A percentile compares a stretch with the other conserved stretches of the same genome.
Evolutionary conservation across 1,140 invertebrate genomes (phyloP).

Genomic region (Ylistrum balloti): DNA sequence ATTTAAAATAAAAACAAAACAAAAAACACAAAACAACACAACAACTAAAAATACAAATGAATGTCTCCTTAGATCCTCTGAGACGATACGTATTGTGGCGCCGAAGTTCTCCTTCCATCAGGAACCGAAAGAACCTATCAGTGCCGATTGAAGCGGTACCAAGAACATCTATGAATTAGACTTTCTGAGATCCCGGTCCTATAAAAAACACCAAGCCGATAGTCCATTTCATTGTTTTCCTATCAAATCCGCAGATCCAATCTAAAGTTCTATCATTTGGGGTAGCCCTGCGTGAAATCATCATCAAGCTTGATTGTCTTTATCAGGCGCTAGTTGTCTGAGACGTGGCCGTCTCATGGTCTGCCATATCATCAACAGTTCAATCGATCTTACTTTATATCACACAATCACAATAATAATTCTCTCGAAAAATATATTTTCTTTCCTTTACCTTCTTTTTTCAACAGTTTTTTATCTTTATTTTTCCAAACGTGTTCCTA

Average conservation of each 20-base stretch:
- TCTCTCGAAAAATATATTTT: conserved; percentile 15
- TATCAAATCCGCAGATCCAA: conserved; percentile 26
- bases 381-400: background rate
- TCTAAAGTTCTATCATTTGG: conserved; percentile 34
- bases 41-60: too few species aligned
- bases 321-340: background rate
- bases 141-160: background rate
- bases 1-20: too few species aligned
- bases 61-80: too few species aligned
- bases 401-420: background rate
- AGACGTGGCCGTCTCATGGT: background rate
- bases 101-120: background rate
- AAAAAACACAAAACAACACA: too few species aligned
- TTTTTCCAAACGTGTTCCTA: background rate
- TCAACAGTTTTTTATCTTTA: background rate
- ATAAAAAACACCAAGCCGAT: background rate
- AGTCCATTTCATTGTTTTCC: conserved; percentile 33
- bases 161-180: conserved; percentile 28
- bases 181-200: background rate
- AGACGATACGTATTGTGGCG: background rate
- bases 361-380: background rate
- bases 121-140: background rate
- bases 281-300: conserved; percentile 31
- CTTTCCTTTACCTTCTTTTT: background rate
- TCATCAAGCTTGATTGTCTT: background rate